Percentiles rank a stretch among this genome's conserved stretches.
Evolutionary conservation across 2,888 invertebrate genomes (phyloP).

Genomic region (Neoascia interrupta): DNA sequence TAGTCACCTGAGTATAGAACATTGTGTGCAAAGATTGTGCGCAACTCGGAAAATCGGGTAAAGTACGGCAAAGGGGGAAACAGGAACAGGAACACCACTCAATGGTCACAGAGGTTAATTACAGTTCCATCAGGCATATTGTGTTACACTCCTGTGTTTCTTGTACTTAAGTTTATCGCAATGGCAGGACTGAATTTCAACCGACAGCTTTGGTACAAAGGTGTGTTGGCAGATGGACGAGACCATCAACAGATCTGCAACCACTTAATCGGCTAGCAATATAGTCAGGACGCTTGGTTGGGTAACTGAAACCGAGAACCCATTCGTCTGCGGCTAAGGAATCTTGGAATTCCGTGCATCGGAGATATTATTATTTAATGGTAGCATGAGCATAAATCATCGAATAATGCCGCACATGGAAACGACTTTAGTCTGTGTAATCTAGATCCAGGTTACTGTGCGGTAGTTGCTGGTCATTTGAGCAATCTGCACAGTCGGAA

Average conservation of each 20-base stretch:
- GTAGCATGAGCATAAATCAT: constrained; percentile 69
- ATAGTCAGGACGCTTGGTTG: constrained; percentile 31
- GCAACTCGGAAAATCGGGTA: constrained; percentile 47
- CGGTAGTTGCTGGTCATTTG: constrained; percentile 65
- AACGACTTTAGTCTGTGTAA: constrained; percentile 54
- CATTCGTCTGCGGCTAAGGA: constrained; percentile 40
- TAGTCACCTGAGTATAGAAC: constrained; percentile 24
- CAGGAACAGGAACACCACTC: constrained; percentile 56
- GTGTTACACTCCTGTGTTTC: constrained; percentile 59
- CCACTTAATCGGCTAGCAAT: constrained; percentile 66
- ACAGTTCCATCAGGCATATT: constrained; percentile 63
- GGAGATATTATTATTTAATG: constrained; percentile 68
- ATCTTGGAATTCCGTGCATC: constrained; percentile 67
- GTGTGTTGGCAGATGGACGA: constrained; percentile 2
- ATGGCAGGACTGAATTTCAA: constrained; percentile 36
- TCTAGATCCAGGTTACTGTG: constrained; percentile 56
- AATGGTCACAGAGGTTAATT: constrained; percentile 66
- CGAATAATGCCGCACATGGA: constrained; percentile 67
- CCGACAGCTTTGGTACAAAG: constrained; percentile 31
- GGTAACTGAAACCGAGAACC: constrained; percentile 40
- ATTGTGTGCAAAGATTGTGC: constrained; percentile 44
- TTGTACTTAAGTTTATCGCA: constrained; percentile 57
- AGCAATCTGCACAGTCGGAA: no score
- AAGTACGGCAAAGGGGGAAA: constrained; percentile 55
- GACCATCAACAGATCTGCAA: constrained; percentile 67